Evolutionary conservation across 2,888 invertebrate genomes (phyloP).

Genomic region (Caradrina kadenii): DNA sequence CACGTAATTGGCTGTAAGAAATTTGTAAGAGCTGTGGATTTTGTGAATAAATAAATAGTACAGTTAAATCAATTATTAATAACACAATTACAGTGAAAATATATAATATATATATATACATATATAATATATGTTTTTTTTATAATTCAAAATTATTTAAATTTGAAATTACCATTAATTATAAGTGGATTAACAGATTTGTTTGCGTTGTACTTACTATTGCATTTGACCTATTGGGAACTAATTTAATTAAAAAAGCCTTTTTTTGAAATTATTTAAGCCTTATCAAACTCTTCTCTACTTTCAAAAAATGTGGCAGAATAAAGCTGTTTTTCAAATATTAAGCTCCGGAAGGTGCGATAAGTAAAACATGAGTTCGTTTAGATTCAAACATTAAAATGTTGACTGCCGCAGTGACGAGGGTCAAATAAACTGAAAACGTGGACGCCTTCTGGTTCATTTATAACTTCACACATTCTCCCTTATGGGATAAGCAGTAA

Average conservation of each 20-base stretch:
- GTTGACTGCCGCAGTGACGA: slow-evolving; percentile 62
- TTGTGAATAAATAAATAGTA: too few relatives aligned
- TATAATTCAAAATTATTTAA: neutral
- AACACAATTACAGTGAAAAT: too few relatives aligned
- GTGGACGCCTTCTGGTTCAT: slow-evolving; percentile 57
- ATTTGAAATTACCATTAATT: neutral
- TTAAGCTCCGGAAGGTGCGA: slow-evolving; percentile 43
- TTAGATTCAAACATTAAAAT: slow-evolving; percentile 66
- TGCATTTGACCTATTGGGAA: neutral
- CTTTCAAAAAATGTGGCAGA: slow-evolving; percentile 8
- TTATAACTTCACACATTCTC: slow-evolving; percentile 60
- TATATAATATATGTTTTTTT: too few relatives aligned
- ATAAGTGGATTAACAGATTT: neutral
- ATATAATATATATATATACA: too few relatives aligned
- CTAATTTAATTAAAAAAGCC: slow-evolving; percentile 21
- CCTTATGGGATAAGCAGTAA: slow-evolving; percentile 45
- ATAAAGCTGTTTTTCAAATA: slow-evolving; percentile 35
- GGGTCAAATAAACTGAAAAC: slow-evolving; percentile 65
- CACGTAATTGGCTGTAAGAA: too few relatives aligned
- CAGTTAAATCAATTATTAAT: too few relatives aligned
- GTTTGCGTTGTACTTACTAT: neutral
- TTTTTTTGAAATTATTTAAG: slow-evolving; percentile 16
- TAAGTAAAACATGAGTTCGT: slow-evolving; percentile 65
- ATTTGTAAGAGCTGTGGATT: too few relatives aligned
- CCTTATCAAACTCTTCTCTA: slow-evolving; percentile 17